Evolutionary conservation across 2,113 vertebrate species (phyloP), one percentile per base, ranked within the genome.

Genomic region (Sylvilagus bachmani): DNA sequence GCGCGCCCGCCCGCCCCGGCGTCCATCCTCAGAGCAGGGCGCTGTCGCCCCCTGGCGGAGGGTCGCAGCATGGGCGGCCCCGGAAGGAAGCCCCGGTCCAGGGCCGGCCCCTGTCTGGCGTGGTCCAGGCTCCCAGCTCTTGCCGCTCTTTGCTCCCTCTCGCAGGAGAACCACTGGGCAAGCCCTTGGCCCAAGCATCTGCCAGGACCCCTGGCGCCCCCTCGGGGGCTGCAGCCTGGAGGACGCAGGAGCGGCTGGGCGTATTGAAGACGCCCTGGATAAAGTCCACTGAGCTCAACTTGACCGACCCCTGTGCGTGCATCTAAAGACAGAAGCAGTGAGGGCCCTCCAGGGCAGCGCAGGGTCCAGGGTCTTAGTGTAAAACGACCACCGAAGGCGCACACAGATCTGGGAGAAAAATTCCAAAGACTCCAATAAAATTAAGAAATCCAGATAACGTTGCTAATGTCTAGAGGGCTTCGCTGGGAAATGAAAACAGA

Each of bases 301-400:
- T 82, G 24, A 53, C 44, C 29, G 31, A 77, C 38, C 17, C n/a
- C n/a, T 29, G 6, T 55, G 62, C 84, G 36, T 64, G 17, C 19
- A 5, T 66, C 67, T 91, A 84, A 79, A 51, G n/a, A 74, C 49
- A 79, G 83, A 94, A 83, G 58, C 17, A 88, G 55, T 58, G 51
- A n/a, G 58, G 29, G 64, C 24, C 16, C 12, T 61, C 16, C 36
- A 58, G 36, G n/a, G 49, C 66, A 66, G 67, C 31, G 24, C 19
- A 36, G 77, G 67, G 77, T 61, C 25, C 33, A 51, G 27, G 49
- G 58, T 19, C 33, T 77, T 86, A 78, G 12, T 58, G 73, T 77
- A n/a, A 96, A 83, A 87, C 83, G 53, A 51, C 0, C 24, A 49
- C 24, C 83, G 31, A 49, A 13, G 75, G 27, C 51, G 36, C 51